Evolutionary conservation across 2,797 vertebrate genomes (phyloP), one percentile per base, ranked within the genome.

Genomic region (Triplophysa yarkandensis): DNA sequence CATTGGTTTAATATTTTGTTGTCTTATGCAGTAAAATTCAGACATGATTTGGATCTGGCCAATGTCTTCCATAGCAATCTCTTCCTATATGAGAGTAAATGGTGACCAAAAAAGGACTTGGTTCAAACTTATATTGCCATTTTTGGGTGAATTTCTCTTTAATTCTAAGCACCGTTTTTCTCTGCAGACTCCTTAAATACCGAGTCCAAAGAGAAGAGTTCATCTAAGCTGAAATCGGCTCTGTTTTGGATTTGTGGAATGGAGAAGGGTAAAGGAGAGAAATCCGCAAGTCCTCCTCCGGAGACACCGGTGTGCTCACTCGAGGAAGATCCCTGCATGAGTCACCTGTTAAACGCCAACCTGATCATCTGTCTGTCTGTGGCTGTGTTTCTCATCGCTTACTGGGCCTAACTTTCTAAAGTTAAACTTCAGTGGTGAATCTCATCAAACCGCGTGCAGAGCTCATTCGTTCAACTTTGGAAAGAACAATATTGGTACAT

Each of bases 201-300:
- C 0, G 21, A 17, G 43, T 65, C 76, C 58, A 81, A 77, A 3
- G 0, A 54, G 27, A 77, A 11, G n/a, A 80, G 62, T 63, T 82
- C 77, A 44, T 91, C 91, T 72, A 88, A 79, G 79, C 82, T 94
- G 69, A 74, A 86, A 81, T 88, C 86, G 14, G 83, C 88, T 60
- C 2, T 95, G 23, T 88, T 94, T 84, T 98, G 96, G 96, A 84
- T 99, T 69, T 99, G 98, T 23, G 97, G 96, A 67, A 91, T 98
- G 95, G 92, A 95, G 58, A 83, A 78, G 50, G 61, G 36, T 44
- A 70, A 79, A 16, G 82, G 77, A 4, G 77, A 79, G 0, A 0
- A 69, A 2, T 6, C 73, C 0, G 52, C 83, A 0, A 17, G 13
- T 0, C 3, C 76, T 1, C 82, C 78, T 13, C 48, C 50, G 0